phyloP scores from a whole-genome alignment of 2,113 vertebrate genomes.

The Phalacrocorax pelagicus region DNA sequence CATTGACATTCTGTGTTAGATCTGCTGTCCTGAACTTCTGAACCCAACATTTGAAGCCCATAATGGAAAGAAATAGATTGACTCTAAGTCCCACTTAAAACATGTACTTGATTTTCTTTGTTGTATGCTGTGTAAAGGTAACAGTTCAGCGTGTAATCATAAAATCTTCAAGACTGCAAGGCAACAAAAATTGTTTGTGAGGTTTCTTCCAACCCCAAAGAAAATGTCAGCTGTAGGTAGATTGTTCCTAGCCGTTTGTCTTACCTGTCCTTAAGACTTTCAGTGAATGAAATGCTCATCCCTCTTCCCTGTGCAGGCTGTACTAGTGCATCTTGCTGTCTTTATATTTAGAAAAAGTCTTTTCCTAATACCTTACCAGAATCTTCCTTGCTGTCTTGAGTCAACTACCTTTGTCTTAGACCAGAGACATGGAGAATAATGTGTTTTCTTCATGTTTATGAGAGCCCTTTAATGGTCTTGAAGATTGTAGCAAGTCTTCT shows the following conservation, averaged over 20 bases:
- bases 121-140: neutral
- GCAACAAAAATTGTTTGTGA: neutral
- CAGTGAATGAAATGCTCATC: neutral
- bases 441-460: neutral
- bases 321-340: neutral
- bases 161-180: neutral
- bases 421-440: neutral
- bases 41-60: accelerated
- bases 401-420: neutral
- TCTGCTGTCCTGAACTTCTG: neutral
- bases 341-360: neutral
- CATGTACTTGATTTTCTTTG: neutral
- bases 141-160: neutral
- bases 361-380: neutral
- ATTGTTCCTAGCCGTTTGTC: neutral
- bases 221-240: neutral
- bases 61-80: neutral
- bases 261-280: neutral
- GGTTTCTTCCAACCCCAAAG: neutral
- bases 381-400: neutral
- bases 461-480: neutral
- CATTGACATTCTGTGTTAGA: neutral
- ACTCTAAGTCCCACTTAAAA: neutral
- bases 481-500: neutral
- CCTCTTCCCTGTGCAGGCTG: neutral